Evolutionary conservation across 2,797 vertebrate species (phyloP).

Genomic region (Melanotaenia pygmaea): DNA sequence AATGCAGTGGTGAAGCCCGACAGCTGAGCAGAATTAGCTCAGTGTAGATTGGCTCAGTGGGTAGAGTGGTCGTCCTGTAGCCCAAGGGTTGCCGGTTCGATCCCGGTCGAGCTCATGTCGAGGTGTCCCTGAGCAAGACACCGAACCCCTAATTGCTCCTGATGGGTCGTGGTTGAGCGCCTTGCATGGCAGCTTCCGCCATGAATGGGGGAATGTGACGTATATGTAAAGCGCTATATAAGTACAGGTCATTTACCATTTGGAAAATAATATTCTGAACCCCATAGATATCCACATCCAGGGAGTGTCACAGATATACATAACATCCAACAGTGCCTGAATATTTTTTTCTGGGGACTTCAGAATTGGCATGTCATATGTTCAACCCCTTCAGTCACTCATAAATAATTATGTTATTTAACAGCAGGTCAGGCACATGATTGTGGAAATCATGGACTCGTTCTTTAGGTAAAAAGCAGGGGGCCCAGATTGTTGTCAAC

Average conservation of each 20-base stretch:
- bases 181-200: too few relatives aligned
- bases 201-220: too few relatives aligned
- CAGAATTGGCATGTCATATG: neutral
- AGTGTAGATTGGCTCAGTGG: too few relatives aligned
- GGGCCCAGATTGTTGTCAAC: neutral
- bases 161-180: too few relatives aligned
- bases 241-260: too few relatives aligned
- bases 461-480: neutral
- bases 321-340: neutral
- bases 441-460: neutral
- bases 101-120: too few relatives aligned
- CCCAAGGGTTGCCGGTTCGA: too few relatives aligned
- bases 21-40: neutral
- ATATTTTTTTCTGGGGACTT: neutral
- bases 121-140: too few relatives aligned
- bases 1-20: conserved; percentile 1
- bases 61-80: too few relatives aligned
- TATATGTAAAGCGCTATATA: too few relatives aligned
- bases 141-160: too few relatives aligned
- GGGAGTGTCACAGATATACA: neutral
- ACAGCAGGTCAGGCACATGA: neutral
- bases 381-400: neutral
- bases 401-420: too few relatives aligned
- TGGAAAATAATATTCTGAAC: neutral
- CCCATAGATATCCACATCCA: neutral